A percentile compares a stretch with the other conserved stretches of the same genome.
phyloP scores from a whole-genome alignment of 2,888 invertebrate species.

The Sesia apiformis region DNA sequence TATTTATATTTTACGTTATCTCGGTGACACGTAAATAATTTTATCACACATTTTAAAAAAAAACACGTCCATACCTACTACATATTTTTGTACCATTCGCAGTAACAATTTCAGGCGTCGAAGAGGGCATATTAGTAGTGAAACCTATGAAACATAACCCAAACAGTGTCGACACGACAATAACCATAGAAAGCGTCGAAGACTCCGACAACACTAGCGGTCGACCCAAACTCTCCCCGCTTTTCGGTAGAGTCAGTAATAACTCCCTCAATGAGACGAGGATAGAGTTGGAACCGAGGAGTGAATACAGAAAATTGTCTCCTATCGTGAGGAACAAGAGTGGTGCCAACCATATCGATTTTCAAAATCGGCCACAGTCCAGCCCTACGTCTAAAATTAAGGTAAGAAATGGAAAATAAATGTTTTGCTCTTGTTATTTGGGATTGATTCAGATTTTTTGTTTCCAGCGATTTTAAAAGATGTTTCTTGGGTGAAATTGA shows the following conservation, averaged over 20 bases:
- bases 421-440: too few relatives aligned
- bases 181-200: slow-evolving; percentile 55
- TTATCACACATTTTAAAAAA: too few relatives aligned
- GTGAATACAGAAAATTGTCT: slow-evolving; percentile 56
- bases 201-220: slow-evolving; percentile 37
- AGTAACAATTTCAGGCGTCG: not conserved
- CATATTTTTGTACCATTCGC: too few relatives aligned
- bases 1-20: too few relatives aligned
- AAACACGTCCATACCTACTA: too few relatives aligned
- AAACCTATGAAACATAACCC: slow-evolving; percentile 41
- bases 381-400: slow-evolving; percentile 49
- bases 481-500: too few relatives aligned
- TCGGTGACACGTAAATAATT: too few relatives aligned
- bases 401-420: slow-evolving; percentile 17
- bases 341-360: slow-evolving; percentile 47
- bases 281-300: slow-evolving; percentile 58
- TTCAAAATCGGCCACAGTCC: slow-evolving; percentile 55
- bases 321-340: slow-evolving; percentile 48
- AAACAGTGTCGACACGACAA: slow-evolving; percentile 51
- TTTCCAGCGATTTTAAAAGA: too few relatives aligned
- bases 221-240: slow-evolving; percentile 57
- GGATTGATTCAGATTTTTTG: too few relatives aligned
- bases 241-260: slow-evolving; percentile 50
- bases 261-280: slow-evolving; percentile 31
- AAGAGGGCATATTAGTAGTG: slow-evolving; percentile 43